Evolutionary conservation across 1,140 invertebrate species (phyloP).

Genomic region (Pseudomyrmex pallidus): DNA sequence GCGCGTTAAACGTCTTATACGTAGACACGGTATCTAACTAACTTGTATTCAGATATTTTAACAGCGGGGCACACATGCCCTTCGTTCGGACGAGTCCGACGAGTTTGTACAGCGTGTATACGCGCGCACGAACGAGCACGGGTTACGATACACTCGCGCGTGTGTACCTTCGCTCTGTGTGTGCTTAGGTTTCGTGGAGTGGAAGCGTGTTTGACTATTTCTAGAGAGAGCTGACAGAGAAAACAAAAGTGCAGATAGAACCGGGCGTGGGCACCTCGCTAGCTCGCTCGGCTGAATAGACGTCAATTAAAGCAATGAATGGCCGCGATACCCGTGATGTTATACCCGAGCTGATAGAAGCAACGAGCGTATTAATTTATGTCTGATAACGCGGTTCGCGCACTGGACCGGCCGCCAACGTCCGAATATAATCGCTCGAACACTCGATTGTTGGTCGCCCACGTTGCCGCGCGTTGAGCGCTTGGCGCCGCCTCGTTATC

Average conservation of each 20-base stretch:
- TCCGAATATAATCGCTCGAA: slow-evolving; percentile 32
- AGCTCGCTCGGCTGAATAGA: slow-evolving; percentile 25
- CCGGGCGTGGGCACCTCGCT: slow-evolving; percentile 33
- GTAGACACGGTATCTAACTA: slow-evolving; percentile 27
- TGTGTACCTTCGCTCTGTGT: slow-evolving; percentile 54
- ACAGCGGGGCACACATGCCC: slow-evolving; percentile 18
- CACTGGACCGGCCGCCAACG: neutral
- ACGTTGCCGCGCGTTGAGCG: neutral
- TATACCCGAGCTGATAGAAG: slow-evolving; percentile 23
- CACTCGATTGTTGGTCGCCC: slow-evolving; percentile 7
- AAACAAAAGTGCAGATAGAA: slow-evolving; percentile 53
- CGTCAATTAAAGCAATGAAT: slow-evolving; percentile 57
- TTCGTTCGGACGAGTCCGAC: slow-evolving; percentile 18
- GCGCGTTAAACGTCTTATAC: slow-evolving; percentile 24
- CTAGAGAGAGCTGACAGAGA: slow-evolving; percentile 63
- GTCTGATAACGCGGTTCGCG: slow-evolving; percentile 45
- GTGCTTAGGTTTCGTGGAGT: slow-evolving; percentile 57
- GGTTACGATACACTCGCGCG: slow-evolving; percentile 26
- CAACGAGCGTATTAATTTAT: slow-evolving; percentile 52
- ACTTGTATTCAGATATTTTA: slow-evolving; percentile 38
- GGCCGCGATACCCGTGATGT: slow-evolving; percentile 34
- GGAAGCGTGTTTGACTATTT: slow-evolving; percentile 59
- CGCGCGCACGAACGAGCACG: slow-evolving; percentile 22
- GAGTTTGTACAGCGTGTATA: slow-evolving; percentile 48
- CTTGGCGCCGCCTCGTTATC: neutral